Conservation (phyloP, 2,797 vertebrate species). For the Sciurus vulgaris region DNA sequence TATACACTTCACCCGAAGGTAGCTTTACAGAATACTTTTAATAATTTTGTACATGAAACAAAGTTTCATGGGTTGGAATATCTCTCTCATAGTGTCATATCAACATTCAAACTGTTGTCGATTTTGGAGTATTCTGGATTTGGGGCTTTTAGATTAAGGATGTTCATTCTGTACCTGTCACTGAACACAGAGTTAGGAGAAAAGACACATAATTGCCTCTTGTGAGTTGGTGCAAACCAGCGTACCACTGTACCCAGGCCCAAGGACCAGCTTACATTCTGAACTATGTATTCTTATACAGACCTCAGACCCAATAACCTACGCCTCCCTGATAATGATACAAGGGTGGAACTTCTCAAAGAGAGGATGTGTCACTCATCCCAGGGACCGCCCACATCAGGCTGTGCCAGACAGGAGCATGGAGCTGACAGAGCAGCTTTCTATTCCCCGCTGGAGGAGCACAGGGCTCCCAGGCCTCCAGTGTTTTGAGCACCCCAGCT, state of each 20-base stretch:
- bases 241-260: no score
- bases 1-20: not conserved
- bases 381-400: not conserved
- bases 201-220: not conserved
- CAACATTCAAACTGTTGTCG: not conserved
- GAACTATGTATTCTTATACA: not conserved
- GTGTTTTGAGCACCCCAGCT: not conserved
- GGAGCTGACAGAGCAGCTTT: not conserved
- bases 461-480: not conserved
- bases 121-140: not conserved
- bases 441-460: not conserved
- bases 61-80: not conserved
- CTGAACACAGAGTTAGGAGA: not conserved
- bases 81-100: not conserved
- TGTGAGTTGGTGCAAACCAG: fast-evolving
- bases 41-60: not conserved
- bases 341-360: not conserved
- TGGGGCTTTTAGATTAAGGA: not conserved
- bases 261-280: not conserved
- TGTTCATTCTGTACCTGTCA: not conserved
- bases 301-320: not conserved
- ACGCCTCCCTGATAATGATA: not conserved
- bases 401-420: not conserved
- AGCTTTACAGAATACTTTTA: not conserved
- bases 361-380: fast-evolving